A percentile compares a stretch with the other conserved stretches of the same genome.
Evolutionary conservation across 2,888 invertebrate genomes (phyloP).

Genomic region (Ceramica pisi): DNA sequence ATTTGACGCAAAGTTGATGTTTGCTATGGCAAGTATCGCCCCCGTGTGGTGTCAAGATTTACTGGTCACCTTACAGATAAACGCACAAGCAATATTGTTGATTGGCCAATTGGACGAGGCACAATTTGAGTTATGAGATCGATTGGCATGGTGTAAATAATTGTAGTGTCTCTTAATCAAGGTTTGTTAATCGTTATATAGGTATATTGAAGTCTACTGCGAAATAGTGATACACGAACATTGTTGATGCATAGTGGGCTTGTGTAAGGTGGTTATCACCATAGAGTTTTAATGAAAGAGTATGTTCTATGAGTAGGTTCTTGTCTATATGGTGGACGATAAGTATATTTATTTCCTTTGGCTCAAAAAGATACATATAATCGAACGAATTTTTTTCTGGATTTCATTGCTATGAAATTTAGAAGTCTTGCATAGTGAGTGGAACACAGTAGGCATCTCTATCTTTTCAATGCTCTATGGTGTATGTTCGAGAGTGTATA

Average conservation of each 20-base stretch:
- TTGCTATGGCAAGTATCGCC: not conserved
- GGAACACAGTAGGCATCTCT: not conserved
- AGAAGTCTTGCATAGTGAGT: not conserved
- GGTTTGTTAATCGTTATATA: slow-evolving; percentile 70
- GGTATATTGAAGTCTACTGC: slow-evolving; percentile 54
- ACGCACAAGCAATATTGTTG: slow-evolving; percentile 76
- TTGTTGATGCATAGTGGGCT: slow-evolving; percentile 11
- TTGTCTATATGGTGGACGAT: not conserved
- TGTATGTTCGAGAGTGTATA: slow-evolving; percentile 22
- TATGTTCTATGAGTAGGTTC: not conserved
- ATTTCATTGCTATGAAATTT: not conserved
- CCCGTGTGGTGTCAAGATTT: slow-evolving; percentile 12
- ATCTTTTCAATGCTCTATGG: slow-evolving; percentile 3
- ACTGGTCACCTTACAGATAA: slow-evolving; percentile 34
- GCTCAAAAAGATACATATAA: not conserved
- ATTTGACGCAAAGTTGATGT: not conserved
- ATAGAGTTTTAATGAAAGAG: slow-evolving; percentile 9
- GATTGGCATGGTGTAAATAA: slow-evolving; percentile 77
- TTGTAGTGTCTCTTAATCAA: slow-evolving; percentile 69
- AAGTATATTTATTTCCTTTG: not conserved
- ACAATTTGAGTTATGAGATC: slow-evolving; percentile 72
- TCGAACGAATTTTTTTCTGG: not conserved
- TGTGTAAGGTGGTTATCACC: not conserved
- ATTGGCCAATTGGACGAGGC: slow-evolving; percentile 77
- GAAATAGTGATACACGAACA: slow-evolving; percentile 49